phyloP scores from a whole-genome alignment of 2,797 vertebrate genomes.

The Myiothlypis coronata region DNA sequence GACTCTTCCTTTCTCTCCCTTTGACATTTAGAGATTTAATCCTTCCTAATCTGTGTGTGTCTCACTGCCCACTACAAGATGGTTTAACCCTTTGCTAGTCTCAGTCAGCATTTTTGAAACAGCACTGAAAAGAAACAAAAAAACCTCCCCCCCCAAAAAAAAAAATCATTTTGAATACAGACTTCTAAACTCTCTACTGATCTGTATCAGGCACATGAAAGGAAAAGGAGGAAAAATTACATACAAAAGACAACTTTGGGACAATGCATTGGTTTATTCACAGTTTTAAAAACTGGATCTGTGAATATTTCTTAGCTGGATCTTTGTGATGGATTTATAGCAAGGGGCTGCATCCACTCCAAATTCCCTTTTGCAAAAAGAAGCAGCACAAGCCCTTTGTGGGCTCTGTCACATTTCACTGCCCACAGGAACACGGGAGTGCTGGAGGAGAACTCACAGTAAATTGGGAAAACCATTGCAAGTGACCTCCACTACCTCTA shows the following conservation, averaged over 20 bases:
- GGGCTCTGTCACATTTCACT: neutral
- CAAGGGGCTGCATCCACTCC: fast-evolving
- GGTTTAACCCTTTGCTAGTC: neutral
- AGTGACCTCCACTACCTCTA: neutral
- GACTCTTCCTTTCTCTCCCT: neutral
- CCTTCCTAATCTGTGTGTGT: neutral
- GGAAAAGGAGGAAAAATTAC: neutral
- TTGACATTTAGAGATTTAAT: conserved; percentile 18
- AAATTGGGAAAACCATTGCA: neutral
- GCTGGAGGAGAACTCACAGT: neutral
- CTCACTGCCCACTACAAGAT: neutral
- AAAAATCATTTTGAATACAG: neutral
- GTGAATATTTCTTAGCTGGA: neutral
- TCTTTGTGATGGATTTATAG: neutral
- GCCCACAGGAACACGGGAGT: neutral
- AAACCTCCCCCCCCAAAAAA: neutral
- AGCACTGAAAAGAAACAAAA: neutral
- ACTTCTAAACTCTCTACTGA: neutral
- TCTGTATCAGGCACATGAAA: neutral
- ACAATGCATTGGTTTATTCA: neutral
- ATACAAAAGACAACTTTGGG: neutral
- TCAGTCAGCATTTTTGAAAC: neutral
- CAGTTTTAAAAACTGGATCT: neutral
- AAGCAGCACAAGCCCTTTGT: neutral
- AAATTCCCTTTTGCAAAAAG: neutral